Evolutionary conservation across 2,113 vertebrate genomes (phyloP), one percentile per base, ranked within the genome.

Genomic region (Plecturocebus donacophilus): DNA sequence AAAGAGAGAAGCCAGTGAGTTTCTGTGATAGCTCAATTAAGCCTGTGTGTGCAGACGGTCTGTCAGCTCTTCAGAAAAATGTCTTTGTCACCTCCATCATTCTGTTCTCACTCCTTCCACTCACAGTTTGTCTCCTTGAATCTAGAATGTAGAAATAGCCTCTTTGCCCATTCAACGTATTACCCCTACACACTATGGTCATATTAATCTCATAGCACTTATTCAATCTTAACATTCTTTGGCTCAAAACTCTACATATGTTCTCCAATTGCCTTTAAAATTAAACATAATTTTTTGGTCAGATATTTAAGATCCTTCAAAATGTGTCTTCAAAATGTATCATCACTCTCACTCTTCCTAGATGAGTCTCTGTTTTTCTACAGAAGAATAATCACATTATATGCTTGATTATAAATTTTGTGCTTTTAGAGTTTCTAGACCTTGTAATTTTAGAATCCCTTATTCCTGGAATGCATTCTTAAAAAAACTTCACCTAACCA

Each of bases 1-100:
- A 91, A 83, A 93, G 19, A 93, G 79, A 93, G 25, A 47, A 89
- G 64, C 25, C 92, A 97, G 90, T 92, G 52, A 54, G 17, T 88
- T 77, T 40, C 81, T 96, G 47, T 76, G 94, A 92, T 92, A 82
- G 42, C 14, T 96, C 97, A 94, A 81, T 96, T 87, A 96, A 95
- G 56, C 11, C 85, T 88, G 56, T 75, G 68, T 83, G 17, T 79
- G 38, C 2, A 80, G 49, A 90, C 3, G 14, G 56, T 71, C 45
- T 96, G 77, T 92, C 84, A 88, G 13, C 89, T 95, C 64, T n/a
- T 54, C 61, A 73, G 52, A 83, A 87, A 92, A 97, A 92, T 81
- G 35, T 94, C 61, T 86, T 42, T 23, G n/a, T 77, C 84, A 77
- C 87, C 64, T 96, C 85, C 23, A 45, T 40, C 66, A 71, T 66